Evolutionary conservation across 23 tunicate genomes (phyloP), one percentile per base, ranked within the genome.

Genomic region (Trididemnum clinides): DNA sequence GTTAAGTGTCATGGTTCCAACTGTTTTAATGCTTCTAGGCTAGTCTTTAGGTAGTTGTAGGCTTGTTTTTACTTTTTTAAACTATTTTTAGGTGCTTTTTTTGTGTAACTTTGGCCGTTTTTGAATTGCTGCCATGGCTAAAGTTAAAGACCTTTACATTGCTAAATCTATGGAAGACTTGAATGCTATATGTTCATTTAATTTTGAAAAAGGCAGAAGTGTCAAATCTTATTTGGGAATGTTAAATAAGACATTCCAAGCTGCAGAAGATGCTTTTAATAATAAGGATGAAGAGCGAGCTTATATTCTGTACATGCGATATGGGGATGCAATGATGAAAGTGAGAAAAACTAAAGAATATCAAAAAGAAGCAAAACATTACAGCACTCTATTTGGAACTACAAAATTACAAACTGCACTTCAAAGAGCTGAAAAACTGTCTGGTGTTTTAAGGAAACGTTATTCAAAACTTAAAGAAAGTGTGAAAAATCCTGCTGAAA

Each of bases 251-350:
- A 71, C 92, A 28, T 92, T 71, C 70, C 51, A 51, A 76, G 89
- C 88, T 21, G 97, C 92, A 3, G 90, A 84, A 72, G 73, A 36
- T 15, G 97, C 97, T 12, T 64, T 44, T 27, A 57, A 64, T 25
- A 37, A 35, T 35, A 26, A 49, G 2, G 97, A 92, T 84, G 98
- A 94, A 74, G 98, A 94, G 58, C 38, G 94, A 20, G 95, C 95
- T 7, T 94, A 89, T 76, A 65, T 94, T 28, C 64, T 94, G 70
- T 94, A 81, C 81, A 94, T 94, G 98, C 72, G 84, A 69, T 94
- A 89, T 57, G 37, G 81, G 22, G 98, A 94, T 51, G 70, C 77
- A 44, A 33, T 80, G 21, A 87, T 23, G 58, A 89, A 85, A 72
- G 77, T 94, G 6, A 57, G 87, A 22, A 80, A 82, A 82, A 82